A percentile compares a stretch with the other conserved stretches of the same genome.
These are phyloP conservation scores for Macropis europaea DNA, from an alignment of 2,888 invertebrate species.

Conservation along the genomic window DNA sequence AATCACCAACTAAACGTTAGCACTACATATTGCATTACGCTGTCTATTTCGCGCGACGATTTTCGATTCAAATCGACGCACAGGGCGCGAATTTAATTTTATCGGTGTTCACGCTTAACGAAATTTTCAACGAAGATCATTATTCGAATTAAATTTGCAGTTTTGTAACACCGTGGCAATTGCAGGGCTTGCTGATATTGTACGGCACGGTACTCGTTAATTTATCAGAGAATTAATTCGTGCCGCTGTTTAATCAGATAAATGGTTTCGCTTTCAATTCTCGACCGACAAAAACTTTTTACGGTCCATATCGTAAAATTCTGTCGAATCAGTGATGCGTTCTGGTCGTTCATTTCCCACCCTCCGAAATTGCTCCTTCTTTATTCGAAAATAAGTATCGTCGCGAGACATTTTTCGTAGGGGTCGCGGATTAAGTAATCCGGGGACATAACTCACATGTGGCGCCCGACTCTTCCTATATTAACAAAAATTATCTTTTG, in stretches of 20 bases:
- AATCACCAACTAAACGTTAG: too few species aligned
- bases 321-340: neutral
- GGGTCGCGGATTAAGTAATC: constrained; percentile 13
- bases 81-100: too few species aligned
- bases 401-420: neutral
- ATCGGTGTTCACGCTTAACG: too few species aligned
- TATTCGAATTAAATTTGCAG: neutral
- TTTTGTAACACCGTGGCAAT: too few species aligned
- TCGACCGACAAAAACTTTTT: constrained; percentile 22
- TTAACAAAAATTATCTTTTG: constrained; percentile 70
- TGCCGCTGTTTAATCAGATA: constrained; percentile 1
- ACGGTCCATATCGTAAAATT: constrained; percentile 16
- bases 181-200: neutral
- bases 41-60: too few species aligned
- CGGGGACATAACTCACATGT: constrained; percentile 51
- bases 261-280: neutral
- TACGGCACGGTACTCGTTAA: neutral
- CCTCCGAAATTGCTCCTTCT: neutral
- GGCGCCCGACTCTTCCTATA: constrained; percentile 50
- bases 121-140: too few species aligned
- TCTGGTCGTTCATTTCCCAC: neutral
- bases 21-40: too few species aligned
- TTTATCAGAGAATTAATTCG: constrained; percentile 13
- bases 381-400: constrained; percentile 7
- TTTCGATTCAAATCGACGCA: too few species aligned